Conservation (phyloP, 2,797 vertebrate species). For the Leucoraja ocellata region DNA sequence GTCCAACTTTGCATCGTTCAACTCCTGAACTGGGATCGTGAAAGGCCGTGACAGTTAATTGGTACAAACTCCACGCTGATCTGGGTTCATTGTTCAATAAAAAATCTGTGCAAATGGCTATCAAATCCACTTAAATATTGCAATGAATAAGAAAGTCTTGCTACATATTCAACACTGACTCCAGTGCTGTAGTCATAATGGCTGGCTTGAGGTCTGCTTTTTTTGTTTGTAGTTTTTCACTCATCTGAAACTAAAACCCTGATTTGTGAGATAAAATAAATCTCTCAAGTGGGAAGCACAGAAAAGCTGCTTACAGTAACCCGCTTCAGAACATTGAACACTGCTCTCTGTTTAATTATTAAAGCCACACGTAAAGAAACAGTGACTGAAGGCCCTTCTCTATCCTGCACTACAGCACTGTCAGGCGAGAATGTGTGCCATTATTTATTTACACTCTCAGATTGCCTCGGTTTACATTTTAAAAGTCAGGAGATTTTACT, state of each 20-base stretch:
- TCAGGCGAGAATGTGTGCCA: background rate
- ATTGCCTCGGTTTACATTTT: conserved; percentile 26
- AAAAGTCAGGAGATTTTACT: background rate
- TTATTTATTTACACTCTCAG: conserved; percentile 15
- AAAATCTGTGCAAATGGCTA: background rate
- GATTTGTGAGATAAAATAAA: conserved; percentile 14
- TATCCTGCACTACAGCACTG: background rate
- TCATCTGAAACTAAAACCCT: conserved; percentile 23
- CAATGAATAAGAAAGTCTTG: background rate
- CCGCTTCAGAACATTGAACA: background rate
- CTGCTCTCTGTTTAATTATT: conserved; percentile 23
- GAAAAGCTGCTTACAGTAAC: background rate
- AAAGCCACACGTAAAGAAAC: background rate
- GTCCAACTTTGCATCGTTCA: background rate
- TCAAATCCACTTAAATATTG: background rate
- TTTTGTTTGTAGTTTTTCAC: background rate
- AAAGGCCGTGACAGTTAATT: background rate
- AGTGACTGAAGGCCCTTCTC: background rate
- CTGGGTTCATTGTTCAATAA: background rate
- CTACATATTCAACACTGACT: background rate
- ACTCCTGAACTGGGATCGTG: background rate
- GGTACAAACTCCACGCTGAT: too few species aligned
- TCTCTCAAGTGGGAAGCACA: background rate
- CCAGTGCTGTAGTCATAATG: background rate
- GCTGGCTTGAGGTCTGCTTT: background rate